phyloP scores from a whole-genome alignment of 2,888 invertebrate genomes.

The Nemoura dubitans region DNA sequence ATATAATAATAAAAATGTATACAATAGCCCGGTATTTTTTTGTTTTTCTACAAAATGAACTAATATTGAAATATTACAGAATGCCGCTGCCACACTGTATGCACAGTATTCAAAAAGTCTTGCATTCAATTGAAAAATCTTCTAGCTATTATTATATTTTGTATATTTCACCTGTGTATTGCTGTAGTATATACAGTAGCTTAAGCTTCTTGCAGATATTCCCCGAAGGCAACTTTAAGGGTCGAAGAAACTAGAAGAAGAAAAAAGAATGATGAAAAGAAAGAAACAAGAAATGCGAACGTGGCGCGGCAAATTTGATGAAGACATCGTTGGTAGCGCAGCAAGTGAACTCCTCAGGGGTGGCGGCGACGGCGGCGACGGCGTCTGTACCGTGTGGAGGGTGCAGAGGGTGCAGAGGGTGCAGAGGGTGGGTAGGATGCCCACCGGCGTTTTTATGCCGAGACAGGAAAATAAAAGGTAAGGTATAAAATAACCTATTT shows the following conservation, averaged over 20 bases:
- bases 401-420: not conserved
- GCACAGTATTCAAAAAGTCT: not conserved
- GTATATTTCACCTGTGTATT: constrained; percentile 24
- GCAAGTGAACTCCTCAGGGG: not conserved
- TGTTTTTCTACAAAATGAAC: not conserved
- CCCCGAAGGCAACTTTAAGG: constrained; percentile 40
- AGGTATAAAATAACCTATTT: constrained; percentile 12
- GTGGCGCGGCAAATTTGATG: constrained; percentile 36
- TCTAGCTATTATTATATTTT: constrained; percentile 33
- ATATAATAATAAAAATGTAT: too few species aligned
- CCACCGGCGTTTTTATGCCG: not conserved
- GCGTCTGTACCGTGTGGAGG: not conserved
- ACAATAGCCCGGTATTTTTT: too few species aligned
- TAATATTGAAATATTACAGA: not conserved
- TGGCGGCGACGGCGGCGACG: not conserved
- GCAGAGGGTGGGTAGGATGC: not conserved
- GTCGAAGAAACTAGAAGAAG: constrained; percentile 33
- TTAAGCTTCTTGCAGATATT: constrained; percentile 23
- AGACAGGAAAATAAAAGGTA: not conserved
- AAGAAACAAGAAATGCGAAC: constrained; percentile 33
- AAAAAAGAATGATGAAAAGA: constrained; percentile 21
- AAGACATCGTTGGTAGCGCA: constrained; percentile 13
- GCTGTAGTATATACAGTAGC: not conserved
- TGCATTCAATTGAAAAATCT: not conserved
- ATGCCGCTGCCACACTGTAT: not conserved